phyloP scores from a whole-genome alignment of 2,113 vertebrate genomes.

The Colistium nudipinnis region DNA sequence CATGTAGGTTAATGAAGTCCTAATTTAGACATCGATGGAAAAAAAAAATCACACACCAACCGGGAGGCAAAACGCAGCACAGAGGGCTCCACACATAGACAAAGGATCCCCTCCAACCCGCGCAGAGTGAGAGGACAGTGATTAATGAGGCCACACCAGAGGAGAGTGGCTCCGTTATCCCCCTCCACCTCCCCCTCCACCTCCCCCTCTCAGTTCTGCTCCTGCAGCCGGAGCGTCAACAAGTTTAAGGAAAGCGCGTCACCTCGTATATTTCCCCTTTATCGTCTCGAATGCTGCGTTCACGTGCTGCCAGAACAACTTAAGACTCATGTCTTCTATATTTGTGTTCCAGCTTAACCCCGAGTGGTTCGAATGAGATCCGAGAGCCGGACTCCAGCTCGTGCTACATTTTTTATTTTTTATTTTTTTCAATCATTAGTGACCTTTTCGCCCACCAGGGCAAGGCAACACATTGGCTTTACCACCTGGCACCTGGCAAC shows the following conservation, averaged over 20 bases:
- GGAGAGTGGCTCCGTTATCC: constrained; percentile 65
- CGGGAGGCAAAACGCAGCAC: constrained; percentile 36
- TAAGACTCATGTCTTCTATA: too few species aligned
- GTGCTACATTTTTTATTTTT: not conserved
- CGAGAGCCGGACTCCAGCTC: not conserved
- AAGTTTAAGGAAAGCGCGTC: constrained; percentile 65
- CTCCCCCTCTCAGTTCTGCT: constrained; percentile 59
- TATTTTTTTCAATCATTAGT: not conserved
- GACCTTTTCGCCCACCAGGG: not conserved
- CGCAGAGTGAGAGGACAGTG: constrained; percentile 65
- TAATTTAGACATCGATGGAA: constrained; percentile 45
- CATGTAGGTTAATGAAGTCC: constrained; percentile 61
- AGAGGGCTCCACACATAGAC: constrained; percentile 57
- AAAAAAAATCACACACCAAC: constrained; percentile 22
- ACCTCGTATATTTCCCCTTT: constrained; percentile 58
- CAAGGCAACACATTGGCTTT: not conserved
- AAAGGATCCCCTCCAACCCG: constrained; percentile 56
- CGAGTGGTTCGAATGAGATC: not conserved
- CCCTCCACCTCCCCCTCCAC: constrained; percentile 67
- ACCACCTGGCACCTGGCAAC: not conserved
- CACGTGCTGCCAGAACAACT: not conserved
- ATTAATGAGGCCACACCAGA: constrained; percentile 78
- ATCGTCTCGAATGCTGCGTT: constrained; percentile 36
- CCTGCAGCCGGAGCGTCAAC: constrained; percentile 57
- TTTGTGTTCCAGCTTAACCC: not conserved